These are phyloP conservation scores for Dolichomitus sp. DNA, from an alignment of 2,888 invertebrate genomes.

Conservation along the genomic window DNA sequence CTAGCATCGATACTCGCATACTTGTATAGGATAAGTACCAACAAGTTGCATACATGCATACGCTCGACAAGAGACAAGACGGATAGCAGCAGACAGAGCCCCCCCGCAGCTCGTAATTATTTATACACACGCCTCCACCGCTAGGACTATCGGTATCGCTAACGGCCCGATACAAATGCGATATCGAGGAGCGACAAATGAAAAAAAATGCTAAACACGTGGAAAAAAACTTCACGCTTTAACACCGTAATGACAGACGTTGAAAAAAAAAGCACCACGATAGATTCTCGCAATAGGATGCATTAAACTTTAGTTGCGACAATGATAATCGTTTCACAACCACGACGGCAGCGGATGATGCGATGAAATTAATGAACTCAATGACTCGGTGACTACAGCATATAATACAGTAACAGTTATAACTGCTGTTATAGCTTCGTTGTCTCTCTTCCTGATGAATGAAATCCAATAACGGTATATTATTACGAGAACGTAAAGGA, in stretches of 20 bases:
- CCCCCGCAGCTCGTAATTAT: slow-evolving; percentile 26
- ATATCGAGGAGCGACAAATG: slow-evolving; percentile 36
- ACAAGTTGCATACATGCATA: neutral
- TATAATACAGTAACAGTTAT: slow-evolving; percentile 26
- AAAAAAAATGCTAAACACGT: slow-evolving; percentile 23
- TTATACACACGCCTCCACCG: slow-evolving; percentile 47
- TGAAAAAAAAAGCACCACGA: slow-evolving; percentile 14
- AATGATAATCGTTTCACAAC: slow-evolving; percentile 36
- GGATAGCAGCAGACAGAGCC: slow-evolving; percentile 20
- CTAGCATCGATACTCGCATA: slow-evolving; percentile 8
- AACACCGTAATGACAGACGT: slow-evolving; percentile 10
- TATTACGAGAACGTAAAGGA: slow-evolving; percentile 43
- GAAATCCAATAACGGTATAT: slow-evolving; percentile 61
- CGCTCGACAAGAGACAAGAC: slow-evolving; percentile 16
- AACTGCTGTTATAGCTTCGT: slow-evolving; percentile 40
- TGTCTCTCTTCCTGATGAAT: slow-evolving; percentile 52
- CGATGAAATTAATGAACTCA: slow-evolving; percentile 54
- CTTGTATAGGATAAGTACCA: neutral
- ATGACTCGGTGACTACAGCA: slow-evolving; percentile 5
- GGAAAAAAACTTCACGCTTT: slow-evolving; percentile 30
- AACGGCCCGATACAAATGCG: slow-evolving; percentile 58
- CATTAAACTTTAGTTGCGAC: slow-evolving; percentile 35
- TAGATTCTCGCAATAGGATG: slow-evolving; percentile 40
- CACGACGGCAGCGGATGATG: neutral
- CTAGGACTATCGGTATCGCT: slow-evolving; percentile 54